Conservation (phyloP, 2,797 vertebrate species). For the Bradypus variegatus region DNA sequence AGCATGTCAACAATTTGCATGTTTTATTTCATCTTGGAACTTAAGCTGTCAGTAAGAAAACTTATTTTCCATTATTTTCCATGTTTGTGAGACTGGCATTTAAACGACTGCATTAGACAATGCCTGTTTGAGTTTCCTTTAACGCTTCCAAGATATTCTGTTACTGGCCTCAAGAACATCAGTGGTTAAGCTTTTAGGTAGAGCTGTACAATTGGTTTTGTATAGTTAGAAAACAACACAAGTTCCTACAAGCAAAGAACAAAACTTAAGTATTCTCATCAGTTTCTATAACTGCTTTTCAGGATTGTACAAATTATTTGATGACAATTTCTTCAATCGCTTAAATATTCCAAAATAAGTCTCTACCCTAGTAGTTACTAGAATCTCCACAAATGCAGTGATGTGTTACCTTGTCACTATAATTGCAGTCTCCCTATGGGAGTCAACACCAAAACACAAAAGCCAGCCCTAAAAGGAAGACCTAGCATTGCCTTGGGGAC, state of each 20-base stretch:
- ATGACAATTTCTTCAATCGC: background rate
- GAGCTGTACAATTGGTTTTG: background rate
- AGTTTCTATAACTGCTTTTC: conserved; percentile 11
- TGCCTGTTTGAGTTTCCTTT: background rate
- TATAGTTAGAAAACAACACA: background rate
- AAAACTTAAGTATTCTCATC: background rate
- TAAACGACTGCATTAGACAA: background rate
- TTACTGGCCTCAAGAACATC: background rate
- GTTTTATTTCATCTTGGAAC: conserved; percentile 16
- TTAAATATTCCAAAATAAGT: background rate
- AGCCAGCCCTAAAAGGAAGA: background rate
- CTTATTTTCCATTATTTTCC: background rate
- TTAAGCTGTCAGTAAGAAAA: background rate
- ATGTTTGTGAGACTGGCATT: background rate
- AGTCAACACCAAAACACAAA: background rate
- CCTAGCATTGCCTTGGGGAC: background rate
- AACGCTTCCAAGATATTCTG: background rate
- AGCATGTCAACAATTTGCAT: background rate
- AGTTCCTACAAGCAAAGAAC: background rate
- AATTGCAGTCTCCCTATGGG: background rate
- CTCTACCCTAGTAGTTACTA: conserved; percentile 5
- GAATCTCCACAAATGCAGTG: background rate
- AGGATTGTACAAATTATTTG: conserved; percentile 33
- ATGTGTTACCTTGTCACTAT: background rate
- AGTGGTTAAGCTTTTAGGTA: conserved; percentile 32